Conservation (phyloP, 2,888 invertebrate species). For the Hermodice carunculata region DNA sequence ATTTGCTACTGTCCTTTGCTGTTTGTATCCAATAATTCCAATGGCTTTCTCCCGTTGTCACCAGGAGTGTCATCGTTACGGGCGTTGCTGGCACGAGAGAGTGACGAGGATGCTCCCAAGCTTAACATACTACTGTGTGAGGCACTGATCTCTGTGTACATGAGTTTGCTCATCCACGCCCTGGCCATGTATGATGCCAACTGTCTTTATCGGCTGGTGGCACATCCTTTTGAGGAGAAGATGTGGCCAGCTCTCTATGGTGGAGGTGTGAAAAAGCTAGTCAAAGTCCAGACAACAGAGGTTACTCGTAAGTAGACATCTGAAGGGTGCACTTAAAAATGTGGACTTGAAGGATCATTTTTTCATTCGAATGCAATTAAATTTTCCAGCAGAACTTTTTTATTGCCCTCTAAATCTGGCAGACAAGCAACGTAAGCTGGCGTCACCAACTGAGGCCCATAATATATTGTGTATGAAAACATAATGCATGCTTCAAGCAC, state of each 20-base stretch:
- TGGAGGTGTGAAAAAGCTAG: slow-evolving; percentile 70
- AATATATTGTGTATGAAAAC: too few species aligned
- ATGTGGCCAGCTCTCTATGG: slow-evolving; percentile 77
- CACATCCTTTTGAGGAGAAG: slow-evolving; percentile 82
- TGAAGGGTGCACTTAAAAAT: too few species aligned
- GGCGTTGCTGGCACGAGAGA: slow-evolving; percentile 90
- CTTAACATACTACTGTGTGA: slow-evolving; percentile 92
- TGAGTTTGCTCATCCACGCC: slow-evolving; percentile 93
- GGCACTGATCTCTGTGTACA: slow-evolving; percentile 92
- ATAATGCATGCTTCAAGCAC: too few species aligned
- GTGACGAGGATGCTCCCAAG: slow-evolving; percentile 94
- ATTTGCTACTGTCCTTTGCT: too few species aligned
- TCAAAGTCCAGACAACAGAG: slow-evolving; percentile 13
- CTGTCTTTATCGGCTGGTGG: slow-evolving; percentile 82
- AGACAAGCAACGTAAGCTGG: too few species aligned
- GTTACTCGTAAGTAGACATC: too few species aligned
- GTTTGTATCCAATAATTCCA: too few species aligned
- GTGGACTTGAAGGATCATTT: too few species aligned
- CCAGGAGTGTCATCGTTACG: slow-evolving; percentile 91
- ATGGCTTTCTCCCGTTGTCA: slow-evolving; percentile 22
- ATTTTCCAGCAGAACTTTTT: too few species aligned
- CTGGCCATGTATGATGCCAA: slow-evolving; percentile 94
- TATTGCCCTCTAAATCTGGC: too few species aligned
- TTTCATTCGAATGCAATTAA: too few species aligned
- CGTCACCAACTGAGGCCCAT: too few species aligned